A percentile compares a stretch with the other conserved stretches of the same genome.
Evolutionary conservation across 2,797 vertebrate genomes (phyloP).

Genomic region (Setipinna tenuifilis): DNA sequence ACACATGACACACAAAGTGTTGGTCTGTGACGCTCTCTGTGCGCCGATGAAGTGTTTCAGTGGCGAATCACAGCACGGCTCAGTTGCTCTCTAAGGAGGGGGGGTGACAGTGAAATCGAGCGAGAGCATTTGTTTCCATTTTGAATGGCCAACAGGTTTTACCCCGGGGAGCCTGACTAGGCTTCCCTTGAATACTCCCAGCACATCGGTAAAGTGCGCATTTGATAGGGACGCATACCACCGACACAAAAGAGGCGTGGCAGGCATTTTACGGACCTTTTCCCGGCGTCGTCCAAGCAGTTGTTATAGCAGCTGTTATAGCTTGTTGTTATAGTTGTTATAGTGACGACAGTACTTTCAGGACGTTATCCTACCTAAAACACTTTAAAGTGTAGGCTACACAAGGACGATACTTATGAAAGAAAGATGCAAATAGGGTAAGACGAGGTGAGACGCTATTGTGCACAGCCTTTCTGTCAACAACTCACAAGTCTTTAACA

Average conservation of each 20-base stretch:
- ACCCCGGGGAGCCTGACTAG: conserved; percentile 15
- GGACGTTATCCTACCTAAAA: not conserved
- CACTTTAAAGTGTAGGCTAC: not conserved
- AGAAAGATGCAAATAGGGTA: not conserved
- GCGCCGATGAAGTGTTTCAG: not conserved
- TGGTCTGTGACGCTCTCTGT: not conserved
- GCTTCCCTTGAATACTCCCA: not conserved
- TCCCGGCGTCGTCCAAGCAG: not conserved
- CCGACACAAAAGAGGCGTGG: conserved; percentile 46
- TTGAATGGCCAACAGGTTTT: conserved; percentile 39
- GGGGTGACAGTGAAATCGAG: not conserved
- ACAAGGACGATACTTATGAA: not conserved
- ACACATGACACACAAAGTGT: not conserved
- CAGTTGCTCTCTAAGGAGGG: not conserved
- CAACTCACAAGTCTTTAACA: not conserved
- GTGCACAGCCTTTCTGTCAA: not conserved
- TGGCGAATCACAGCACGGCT: not conserved
- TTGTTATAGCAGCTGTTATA: not conserved
- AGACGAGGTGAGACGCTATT: not conserved
- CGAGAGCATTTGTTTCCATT: conserved; percentile 24
- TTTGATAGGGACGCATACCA: conserved; percentile 34
- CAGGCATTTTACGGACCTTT: conserved; percentile 30
- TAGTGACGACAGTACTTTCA: not conserved
- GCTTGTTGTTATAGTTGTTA: not conserved
- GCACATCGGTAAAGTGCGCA: conserved; percentile 23